Conservation (phyloP, 1,140 invertebrate species). For the Heliothis virescens region DNA sequence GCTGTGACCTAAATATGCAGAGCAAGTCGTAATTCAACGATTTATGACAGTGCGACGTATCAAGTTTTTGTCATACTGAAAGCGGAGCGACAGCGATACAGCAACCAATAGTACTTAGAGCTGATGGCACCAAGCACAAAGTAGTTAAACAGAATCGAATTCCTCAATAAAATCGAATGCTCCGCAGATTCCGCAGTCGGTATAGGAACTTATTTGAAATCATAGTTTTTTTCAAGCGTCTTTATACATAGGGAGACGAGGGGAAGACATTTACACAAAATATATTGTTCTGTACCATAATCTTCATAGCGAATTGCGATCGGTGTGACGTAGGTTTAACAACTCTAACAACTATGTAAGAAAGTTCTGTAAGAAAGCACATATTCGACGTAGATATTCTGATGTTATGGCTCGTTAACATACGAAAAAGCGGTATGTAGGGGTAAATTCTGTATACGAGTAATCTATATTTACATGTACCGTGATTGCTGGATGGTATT, state of each 20-base stretch:
- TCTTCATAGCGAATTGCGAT: neutral
- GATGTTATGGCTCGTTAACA: constrained; percentile 8
- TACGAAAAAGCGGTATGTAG: neutral
- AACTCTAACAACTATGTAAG: neutral
- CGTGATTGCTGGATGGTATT: too few species aligned
- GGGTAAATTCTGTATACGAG: neutral
- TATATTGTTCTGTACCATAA: neutral
- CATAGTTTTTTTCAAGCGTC: too few species aligned
- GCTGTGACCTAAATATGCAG: constrained; percentile 57
- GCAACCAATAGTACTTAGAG: too few species aligned
- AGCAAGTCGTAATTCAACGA: constrained; percentile 46
- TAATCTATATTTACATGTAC: too few species aligned
- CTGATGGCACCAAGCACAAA: too few species aligned
- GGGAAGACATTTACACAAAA: too few species aligned
- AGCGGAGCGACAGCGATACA: neutral
- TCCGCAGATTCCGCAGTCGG: too few species aligned
- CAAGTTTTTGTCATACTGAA: neutral
- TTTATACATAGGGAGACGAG: too few species aligned
- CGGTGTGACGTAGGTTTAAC: neutral
- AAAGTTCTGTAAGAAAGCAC: constrained; percentile 6
- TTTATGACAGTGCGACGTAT: constrained; percentile 44
- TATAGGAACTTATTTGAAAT: too few species aligned
- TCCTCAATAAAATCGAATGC: too few species aligned
- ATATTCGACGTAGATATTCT: neutral
- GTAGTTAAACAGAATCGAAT: too few species aligned